Conservation (phyloP, 2,113 vertebrate species). For the Laticauda colubrina region DNA sequence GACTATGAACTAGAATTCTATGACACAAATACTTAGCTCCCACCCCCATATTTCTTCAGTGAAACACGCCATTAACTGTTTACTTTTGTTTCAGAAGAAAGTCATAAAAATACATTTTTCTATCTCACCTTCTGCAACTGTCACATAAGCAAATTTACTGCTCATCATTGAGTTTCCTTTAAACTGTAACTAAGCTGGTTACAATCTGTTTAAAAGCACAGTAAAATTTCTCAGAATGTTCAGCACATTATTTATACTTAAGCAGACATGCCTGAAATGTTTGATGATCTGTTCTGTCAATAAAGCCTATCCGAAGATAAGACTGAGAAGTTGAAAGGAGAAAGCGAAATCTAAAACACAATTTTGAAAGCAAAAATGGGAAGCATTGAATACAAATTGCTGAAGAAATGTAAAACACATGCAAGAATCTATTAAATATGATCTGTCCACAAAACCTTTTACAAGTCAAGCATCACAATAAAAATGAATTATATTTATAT, state of each 20-base stretch:
- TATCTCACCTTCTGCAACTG: not conserved
- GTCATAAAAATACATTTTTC: not conserved
- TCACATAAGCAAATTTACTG: not conserved
- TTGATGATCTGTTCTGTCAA: conserved; percentile 28
- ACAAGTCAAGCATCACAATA: conserved; percentile 50
- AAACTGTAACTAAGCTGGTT: not conserved
- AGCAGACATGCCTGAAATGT: conserved; percentile 2
- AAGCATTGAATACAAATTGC: conserved; percentile 48
- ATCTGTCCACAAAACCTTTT: conserved; percentile 47
- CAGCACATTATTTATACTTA: not conserved
- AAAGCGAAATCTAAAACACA: conserved; percentile 28
- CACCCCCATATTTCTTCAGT: not conserved
- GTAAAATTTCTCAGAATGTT: not conserved
- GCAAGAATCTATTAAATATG: conserved; percentile 56
- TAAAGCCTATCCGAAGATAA: conserved; percentile 42
- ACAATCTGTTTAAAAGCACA: not conserved
- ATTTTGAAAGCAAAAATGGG: conserved; percentile 20
- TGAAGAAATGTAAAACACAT: conserved; percentile 43
- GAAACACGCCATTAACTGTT: not conserved
- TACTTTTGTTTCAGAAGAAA: not conserved
- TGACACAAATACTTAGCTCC: not conserved
- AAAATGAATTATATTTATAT: conserved; percentile 40
- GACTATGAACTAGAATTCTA: not conserved
- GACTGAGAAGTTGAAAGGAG: conserved; percentile 36
- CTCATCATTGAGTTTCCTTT: not conserved